Percentiles rank a stretch among this genome's conserved stretches.
These are phyloP conservation scores for Neoaliturus tenellus DNA, from an alignment of 2,888 invertebrate genomes.

Conservation along the genomic window DNA sequence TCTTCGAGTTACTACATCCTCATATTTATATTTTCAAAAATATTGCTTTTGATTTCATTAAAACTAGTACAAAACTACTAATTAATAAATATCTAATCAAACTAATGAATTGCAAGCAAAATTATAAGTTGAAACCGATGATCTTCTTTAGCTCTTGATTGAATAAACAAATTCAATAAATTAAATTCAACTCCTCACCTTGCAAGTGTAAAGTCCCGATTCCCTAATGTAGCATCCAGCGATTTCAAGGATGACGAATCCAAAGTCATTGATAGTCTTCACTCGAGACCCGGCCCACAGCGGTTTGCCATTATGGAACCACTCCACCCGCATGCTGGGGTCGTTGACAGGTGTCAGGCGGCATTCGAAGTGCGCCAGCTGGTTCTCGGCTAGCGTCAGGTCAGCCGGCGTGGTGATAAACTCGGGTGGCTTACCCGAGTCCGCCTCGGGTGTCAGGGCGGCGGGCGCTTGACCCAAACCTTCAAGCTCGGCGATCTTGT, in stretches of 20 bases:
- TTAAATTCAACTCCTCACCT: constrained; percentile 70
- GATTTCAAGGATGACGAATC: constrained; percentile 97
- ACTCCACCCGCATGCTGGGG: constrained; percentile 95
- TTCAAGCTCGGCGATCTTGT: constrained; percentile 94
- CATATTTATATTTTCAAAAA: too few species aligned
- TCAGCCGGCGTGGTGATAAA: constrained; percentile 93
- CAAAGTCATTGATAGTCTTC: constrained; percentile 98
- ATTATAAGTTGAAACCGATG: too few species aligned
- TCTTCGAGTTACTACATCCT: too few species aligned
- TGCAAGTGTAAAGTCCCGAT: constrained; percentile 94
- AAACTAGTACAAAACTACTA: too few species aligned
- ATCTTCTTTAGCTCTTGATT: too few species aligned
- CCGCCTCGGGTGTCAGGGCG: constrained; percentile 84
- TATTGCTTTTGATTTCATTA: too few species aligned
- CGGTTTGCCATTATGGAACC: constrained; percentile 98
- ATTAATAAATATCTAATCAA: too few species aligned
- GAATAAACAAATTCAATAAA: too few species aligned
- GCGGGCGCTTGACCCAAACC: constrained; percentile 85
- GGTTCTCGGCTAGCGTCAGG: constrained; percentile 89
- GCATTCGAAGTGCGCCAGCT: constrained; percentile 95
- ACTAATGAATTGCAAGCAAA: too few species aligned
- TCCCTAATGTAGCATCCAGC: constrained; percentile 95
- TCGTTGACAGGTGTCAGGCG: constrained; percentile 92
- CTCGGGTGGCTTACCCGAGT: constrained; percentile 92
- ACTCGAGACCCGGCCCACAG: constrained; percentile 93